Conservation (phyloP, 92 coral and sea anemone species). For the Micromussa lordhowensis region DNA sequence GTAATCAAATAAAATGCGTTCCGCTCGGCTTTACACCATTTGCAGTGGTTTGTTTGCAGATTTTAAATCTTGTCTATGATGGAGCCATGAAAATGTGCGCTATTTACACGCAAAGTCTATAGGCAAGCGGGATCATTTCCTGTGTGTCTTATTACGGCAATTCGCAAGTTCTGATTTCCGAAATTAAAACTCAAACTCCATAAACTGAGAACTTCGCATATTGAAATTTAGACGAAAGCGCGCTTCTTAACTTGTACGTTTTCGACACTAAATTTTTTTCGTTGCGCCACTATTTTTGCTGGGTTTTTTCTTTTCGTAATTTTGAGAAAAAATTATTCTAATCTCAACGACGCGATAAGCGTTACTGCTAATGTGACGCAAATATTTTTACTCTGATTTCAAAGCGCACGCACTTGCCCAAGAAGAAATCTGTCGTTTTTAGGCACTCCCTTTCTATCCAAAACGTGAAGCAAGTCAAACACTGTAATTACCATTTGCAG, state of each 20-base stretch:
- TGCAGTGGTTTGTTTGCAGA: conserved; percentile 74
- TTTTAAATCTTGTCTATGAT: conserved; percentile 57
- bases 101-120: conserved; percentile 73
- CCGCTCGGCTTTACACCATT: conserved; percentile 45
- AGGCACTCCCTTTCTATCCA: not conserved
- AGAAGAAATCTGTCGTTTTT: conserved; percentile 2
- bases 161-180: conserved; percentile 80
- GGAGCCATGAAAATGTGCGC: conserved; percentile 44
- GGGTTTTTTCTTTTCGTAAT: not conserved
- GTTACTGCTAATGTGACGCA: conserved; percentile 41
- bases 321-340: conserved; percentile 7
- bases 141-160: conserved; percentile 69
- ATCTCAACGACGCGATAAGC: conserved; percentile 18
- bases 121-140: conserved; percentile 72
- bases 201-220: conserved; percentile 34
- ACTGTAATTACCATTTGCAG: conserved; percentile 51
- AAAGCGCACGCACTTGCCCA: not conserved
- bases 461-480: conserved; percentile 19
- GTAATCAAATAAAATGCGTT: conserved; percentile 53
- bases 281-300: conserved; percentile 3
- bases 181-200: conserved; percentile 65
- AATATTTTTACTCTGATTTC: conserved; percentile 48
- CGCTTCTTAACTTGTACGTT: not conserved
- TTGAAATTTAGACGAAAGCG: conserved; percentile 31
- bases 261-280: not conserved